Evolutionary conservation across 2,797 vertebrate species (phyloP).

Genomic region (Euphonia xanthogaster): DNA sequence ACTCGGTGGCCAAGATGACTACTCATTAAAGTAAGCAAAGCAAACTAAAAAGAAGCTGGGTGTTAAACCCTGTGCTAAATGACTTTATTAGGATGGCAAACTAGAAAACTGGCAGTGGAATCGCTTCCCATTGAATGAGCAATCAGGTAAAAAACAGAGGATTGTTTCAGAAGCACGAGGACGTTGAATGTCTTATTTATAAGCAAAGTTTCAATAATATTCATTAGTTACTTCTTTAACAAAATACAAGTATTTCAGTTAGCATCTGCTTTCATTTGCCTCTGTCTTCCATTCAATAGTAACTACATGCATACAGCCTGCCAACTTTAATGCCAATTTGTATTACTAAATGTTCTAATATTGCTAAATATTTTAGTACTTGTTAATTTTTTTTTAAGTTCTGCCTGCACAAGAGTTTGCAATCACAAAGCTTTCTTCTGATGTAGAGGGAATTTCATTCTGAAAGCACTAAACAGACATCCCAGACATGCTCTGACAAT

Average conservation of each 20-base stretch:
- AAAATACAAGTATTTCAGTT: background rate
- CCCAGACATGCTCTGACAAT: background rate
- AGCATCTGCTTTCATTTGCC: background rate
- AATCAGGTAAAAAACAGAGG: background rate
- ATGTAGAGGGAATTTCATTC: background rate
- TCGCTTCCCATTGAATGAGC: background rate
- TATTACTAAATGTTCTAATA: background rate
- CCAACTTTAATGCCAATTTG: background rate
- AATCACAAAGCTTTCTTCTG: background rate
- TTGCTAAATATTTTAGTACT: background rate
- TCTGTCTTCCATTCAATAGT: background rate
- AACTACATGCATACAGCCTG: background rate
- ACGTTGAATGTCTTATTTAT: background rate
- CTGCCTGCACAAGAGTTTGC: background rate
- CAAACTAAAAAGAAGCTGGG: background rate
- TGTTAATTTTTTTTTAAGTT: background rate
- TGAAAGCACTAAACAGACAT: background rate
- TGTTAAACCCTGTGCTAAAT: background rate
- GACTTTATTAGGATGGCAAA: background rate
- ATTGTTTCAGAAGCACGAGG: background rate
- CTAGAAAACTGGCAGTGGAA: background rate
- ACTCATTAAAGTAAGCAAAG: background rate
- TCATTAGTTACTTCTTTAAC: background rate
- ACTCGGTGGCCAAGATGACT: background rate
- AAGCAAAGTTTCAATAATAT: background rate